Conservation (phyloP, 2,797 vertebrate genomes). For the Crypturellus tataupa region DNA sequence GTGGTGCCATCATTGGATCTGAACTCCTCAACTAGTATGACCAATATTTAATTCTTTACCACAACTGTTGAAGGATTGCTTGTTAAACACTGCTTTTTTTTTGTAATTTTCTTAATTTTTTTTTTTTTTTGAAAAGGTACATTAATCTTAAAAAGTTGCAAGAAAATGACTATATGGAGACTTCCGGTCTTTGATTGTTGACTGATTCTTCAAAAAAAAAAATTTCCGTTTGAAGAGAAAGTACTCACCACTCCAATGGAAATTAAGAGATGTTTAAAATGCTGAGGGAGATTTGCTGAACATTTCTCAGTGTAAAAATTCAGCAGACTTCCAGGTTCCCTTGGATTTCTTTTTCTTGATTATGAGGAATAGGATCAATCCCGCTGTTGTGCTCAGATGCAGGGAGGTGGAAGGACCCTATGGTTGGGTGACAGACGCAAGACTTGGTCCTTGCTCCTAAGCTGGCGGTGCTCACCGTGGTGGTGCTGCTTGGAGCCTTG, state of each 20-base stretch:
- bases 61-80: accelerated
- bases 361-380: background rate
- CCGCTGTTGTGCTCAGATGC: accelerated
- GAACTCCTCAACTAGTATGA: background rate
- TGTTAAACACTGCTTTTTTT: background rate
- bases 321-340: background rate
- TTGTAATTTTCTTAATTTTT: background rate
- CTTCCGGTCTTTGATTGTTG: background rate
- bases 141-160: background rate
- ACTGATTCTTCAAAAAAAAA: background rate
- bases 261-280: background rate
- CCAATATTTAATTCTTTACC: background rate
- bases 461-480: no score
- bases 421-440: background rate
- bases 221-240: background rate
- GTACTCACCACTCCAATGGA: background rate
- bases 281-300: background rate
- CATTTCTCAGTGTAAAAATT: background rate
- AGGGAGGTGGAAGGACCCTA: background rate
- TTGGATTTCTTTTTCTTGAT: background rate
- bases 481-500: background rate
- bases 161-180: background rate
- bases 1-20: background rate
- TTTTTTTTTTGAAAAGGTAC: background rate
- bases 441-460: background rate